phyloP scores from a whole-genome alignment of 2,888 invertebrate genomes.

The Gonocerus acuteangulatus region DNA sequence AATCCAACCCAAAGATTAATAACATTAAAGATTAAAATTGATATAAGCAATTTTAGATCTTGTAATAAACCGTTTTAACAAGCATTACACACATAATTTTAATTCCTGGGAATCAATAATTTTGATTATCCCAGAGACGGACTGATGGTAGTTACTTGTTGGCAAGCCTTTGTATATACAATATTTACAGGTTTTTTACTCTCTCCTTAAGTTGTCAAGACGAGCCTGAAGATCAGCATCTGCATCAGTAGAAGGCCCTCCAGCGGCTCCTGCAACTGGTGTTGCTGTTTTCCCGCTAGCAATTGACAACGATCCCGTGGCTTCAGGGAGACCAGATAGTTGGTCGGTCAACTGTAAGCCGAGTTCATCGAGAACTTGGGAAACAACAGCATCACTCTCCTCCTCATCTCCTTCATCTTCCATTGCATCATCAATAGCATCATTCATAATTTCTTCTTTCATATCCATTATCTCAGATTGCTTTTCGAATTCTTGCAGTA shows the following conservation, averaged over 20 bases:
- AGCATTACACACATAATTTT: no score
- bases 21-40: no score
- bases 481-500: slow-evolving; percentile 95
- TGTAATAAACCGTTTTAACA: no score
- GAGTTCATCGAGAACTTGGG: slow-evolving; percentile 93
- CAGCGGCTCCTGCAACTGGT: slow-evolving; percentile 50
- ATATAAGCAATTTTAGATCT: no score
- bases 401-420: slow-evolving; percentile 97
- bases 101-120: no score
- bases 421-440: slow-evolving; percentile 99
- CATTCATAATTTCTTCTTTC: slow-evolving; percentile 99
- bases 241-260: slow-evolving; percentile 59
- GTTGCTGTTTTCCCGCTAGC: slow-evolving; percentile 56
- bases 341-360: slow-evolving; percentile 92
- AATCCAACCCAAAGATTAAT: no score
- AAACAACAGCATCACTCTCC: slow-evolving; percentile 91
- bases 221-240: slow-evolving; percentile 96
- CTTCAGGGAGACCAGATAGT: slow-evolving; percentile 76
- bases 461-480: slow-evolving; percentile 99
- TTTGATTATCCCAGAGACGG: no score
- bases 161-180: no score
- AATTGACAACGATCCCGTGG: slow-evolving; percentile 52
- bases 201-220: slow-evolving; percentile 85
- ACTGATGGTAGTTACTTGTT: no score
- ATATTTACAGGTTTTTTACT: slow-evolving; percentile 53